Evolutionary conservation across 2,888 invertebrate genomes (phyloP), one percentile per base, ranked within the genome.

Genomic region (Drosophila atroscutellata): DNA sequence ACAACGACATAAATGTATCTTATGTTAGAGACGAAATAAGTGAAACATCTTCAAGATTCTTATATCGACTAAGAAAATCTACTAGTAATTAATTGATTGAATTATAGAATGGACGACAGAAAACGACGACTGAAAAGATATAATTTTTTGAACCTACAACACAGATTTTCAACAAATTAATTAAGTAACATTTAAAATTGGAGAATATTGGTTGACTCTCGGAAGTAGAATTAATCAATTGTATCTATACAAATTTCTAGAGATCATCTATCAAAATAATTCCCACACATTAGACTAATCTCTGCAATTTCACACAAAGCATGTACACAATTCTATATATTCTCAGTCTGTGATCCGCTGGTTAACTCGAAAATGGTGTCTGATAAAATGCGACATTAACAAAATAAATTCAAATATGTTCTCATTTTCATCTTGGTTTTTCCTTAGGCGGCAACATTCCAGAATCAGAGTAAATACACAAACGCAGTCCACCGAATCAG

Each of bases 401-500:
- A 30, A 60, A 36, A 58, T 32, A 49, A 8, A 55, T 18, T 28
- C 18, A 42, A 56, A 45, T 11, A 49, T 49, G 4, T 36, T 34
- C 34, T 39, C 13, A 37, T 30, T 39, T 28, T 54, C 42, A 20
- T 42, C 36, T 28, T 34, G 28, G 11, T 42, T 47, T 47, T 36
- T 52, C 15, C 52, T 39, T 11, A 51, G 58, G 36, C 80, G 55
- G 56, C 63, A 54, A 71, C 69, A 70, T 81, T 64, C 68, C 77
- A 70, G 54, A 66, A 59, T 50, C 32, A 50, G 42, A 61, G 50
- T 36, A 55, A 50, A 70, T 28, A 34, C 49, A 55, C 36, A 57
- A 32, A 45, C n/a, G 9, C 42, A 34, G 66, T 73, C 70, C 69
- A 64, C 61, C 67, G 57, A 65, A 81, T 77, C 45, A 73, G 62